A percentile compares a stretch with the other conserved stretches of the same genome.
Evolutionary conservation across 2,797 vertebrate genomes (phyloP).

Genomic region (Argentina silus): DNA sequence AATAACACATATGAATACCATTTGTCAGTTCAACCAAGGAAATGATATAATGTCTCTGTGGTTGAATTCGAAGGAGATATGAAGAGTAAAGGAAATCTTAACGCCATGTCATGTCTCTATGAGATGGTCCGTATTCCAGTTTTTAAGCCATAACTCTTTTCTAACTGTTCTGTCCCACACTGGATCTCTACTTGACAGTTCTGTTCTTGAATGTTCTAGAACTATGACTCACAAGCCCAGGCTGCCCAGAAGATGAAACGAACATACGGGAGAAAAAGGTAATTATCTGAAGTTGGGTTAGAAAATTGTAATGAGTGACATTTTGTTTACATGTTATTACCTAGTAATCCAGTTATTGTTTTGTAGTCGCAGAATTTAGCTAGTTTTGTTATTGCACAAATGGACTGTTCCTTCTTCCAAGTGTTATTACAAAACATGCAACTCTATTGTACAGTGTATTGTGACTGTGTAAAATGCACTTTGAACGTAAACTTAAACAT

Average conservation of each 20-base stretch:
- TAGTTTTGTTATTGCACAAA: too few relatives aligned
- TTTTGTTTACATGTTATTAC: too few relatives aligned
- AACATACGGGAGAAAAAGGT: constrained; percentile 71
- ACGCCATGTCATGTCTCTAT: not conserved
- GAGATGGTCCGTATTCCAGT: not conserved
- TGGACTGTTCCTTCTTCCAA: too few relatives aligned
- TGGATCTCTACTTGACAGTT: constrained; percentile 25
- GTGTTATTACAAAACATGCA: too few relatives aligned
- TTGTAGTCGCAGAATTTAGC: too few relatives aligned
- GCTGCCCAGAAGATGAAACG: constrained; percentile 68
- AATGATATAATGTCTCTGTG: not conserved
- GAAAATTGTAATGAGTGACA: too few relatives aligned
- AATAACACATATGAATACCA: too few relatives aligned
- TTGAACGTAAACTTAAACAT: not conserved
- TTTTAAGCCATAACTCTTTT: too few relatives aligned
- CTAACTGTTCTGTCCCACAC: not conserved
- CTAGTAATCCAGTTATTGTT: too few relatives aligned
- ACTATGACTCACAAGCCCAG: constrained; percentile 47
- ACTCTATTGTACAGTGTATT: too few relatives aligned
- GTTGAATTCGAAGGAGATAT: not conserved
- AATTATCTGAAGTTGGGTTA: constrained; percentile 22
- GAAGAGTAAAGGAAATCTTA: not conserved
- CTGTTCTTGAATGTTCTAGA: constrained; percentile 61
- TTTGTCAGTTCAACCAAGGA: too few relatives aligned
- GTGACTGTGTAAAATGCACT: not conserved